These are phyloP conservation scores for Phlogophora meticulosa DNA, from an alignment of 2,888 invertebrate species.

Conservation along the genomic window DNA sequence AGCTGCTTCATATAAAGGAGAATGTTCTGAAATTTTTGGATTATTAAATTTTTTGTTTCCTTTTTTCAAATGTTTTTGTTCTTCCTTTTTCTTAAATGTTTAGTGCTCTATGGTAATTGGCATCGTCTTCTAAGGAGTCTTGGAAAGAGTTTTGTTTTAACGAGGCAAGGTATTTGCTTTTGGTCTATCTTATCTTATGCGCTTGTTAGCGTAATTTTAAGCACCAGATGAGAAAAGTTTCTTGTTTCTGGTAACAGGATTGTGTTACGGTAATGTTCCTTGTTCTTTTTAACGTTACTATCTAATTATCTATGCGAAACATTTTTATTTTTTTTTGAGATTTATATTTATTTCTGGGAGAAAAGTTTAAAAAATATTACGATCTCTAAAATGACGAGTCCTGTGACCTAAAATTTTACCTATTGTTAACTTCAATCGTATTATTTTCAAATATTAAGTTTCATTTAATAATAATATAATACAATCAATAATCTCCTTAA, in stretches of 20 bases:
- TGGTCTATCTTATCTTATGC: constrained; percentile 4
- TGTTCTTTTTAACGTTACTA: neutral
- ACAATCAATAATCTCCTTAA: too few relatives aligned
- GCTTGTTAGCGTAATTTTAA: constrained; percentile 45
- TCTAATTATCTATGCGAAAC: neutral
- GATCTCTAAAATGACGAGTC: too few relatives aligned
- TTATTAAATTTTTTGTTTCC: constrained; percentile 52
- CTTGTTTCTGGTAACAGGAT: constrained; percentile 23
- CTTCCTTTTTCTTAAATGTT: constrained; percentile 5
- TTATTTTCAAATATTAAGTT: too few relatives aligned
- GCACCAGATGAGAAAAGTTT: constrained; percentile 33
- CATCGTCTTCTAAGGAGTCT: constrained; percentile 25
- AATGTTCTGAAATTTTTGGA: constrained; percentile 36
- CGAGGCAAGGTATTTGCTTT: constrained; percentile 19
- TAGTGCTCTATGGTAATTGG: constrained; percentile 32
- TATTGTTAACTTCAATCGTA: too few relatives aligned
- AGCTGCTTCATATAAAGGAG: constrained; percentile 63
- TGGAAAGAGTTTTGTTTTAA: constrained; percentile 16
- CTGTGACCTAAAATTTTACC: too few relatives aligned
- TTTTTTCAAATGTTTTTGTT: constrained; percentile 13
- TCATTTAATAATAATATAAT: too few relatives aligned
- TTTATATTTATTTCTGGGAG: too few relatives aligned
- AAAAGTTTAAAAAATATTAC: too few relatives aligned
- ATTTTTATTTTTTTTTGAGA: neutral
- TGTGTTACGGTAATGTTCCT: constrained; percentile 20